Base-by-base conservation (phyloP, 1,140 invertebrate genomes). In the Stegodyphus mimosarum region DNA sequence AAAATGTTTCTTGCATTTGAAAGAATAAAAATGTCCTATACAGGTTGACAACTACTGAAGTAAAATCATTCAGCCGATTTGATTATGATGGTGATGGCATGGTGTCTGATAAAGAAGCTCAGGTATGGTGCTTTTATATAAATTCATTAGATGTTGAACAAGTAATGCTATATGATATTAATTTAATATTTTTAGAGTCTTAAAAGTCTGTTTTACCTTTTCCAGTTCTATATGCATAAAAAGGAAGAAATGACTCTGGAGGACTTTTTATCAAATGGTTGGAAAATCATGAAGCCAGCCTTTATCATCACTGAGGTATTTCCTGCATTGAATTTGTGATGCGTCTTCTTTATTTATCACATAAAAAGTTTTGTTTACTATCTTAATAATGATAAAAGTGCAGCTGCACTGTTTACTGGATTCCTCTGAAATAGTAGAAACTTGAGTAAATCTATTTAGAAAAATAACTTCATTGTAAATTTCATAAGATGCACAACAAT, bases 61-160 rank as follows among this genome's bases (percentile, higher is more conserved):
- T 86, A 15, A 77, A 86, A 48, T 13, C 52, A 4, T 86, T 77
- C n/a, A 64, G 52, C 6, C 74, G 83, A 11, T 86, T 86, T 78
- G 83, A 86, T 86, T 86, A 86, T 66, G 83, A 86, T 78, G 83
- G 83, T 6, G 83, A 86, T 86, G 74, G 83, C 5, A 78, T 50
- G 72, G 83, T 86, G 5, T 77, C 74, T 52, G 75, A 86, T 52
- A 77, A 86, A 63, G 83, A 86, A 78, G 74, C 75, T 5, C 74
- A 86, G 75, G 83, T 86, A 60, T 48, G 67, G 13, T 53, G 9
- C 50, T 74, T 15, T 10, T 60, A 10, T 60, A 10, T 60, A 60
- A 60, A 10, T 60, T 60, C 55, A 33, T 33, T 33, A 33, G 3
- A 33, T 33, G 33, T 33, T 33, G 1, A 33, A 33, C 3, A 3